phyloP scores from a whole-genome alignment of 2,797 vertebrate genomes.

The Serranus cabrilla region DNA sequence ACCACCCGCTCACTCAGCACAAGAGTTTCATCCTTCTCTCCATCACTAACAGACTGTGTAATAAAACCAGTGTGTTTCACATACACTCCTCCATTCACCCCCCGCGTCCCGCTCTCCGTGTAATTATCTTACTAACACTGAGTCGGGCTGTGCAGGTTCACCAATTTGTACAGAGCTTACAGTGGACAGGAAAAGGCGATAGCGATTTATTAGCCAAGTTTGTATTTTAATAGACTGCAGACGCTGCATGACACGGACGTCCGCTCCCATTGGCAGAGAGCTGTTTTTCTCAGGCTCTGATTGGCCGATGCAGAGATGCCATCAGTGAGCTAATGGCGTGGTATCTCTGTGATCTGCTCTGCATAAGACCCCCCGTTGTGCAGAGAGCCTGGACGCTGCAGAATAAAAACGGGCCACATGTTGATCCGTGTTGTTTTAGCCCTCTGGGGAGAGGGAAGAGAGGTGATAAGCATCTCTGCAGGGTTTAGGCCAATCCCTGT shows the following conservation, averaged over 20 bases:
- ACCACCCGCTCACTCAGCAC: slow-evolving; percentile 56
- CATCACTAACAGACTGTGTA: slow-evolving; percentile 62
- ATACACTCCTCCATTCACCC: slow-evolving; percentile 14
- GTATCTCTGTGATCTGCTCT: slow-evolving; percentile 71
- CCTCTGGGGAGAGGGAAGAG: slow-evolving; percentile 76
- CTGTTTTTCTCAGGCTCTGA: slow-evolving; percentile 38
- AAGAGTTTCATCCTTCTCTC: slow-evolving; percentile 56
- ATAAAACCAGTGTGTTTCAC: slow-evolving; percentile 70
- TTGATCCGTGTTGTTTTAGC: slow-evolving; percentile 81
- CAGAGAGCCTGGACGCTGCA: slow-evolving; percentile 51
- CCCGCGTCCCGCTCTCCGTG: slow-evolving; percentile 12
- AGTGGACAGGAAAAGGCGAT: slow-evolving; percentile 63
- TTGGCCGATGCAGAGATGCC: slow-evolving; percentile 59
- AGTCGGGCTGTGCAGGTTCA: slow-evolving; percentile 57
- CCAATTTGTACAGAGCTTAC: slow-evolving; percentile 53
- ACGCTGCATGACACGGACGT: slow-evolving; percentile 48
- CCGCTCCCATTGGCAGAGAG: slow-evolving; percentile 45
- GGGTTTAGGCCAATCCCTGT: slow-evolving; percentile 66
- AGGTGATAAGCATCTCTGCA: slow-evolving; percentile 78
- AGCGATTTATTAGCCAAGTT: slow-evolving; percentile 66
- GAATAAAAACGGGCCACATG: slow-evolving; percentile 73
- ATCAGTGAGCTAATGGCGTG: slow-evolving; percentile 60
- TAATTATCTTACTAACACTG: slow-evolving; percentile 47
- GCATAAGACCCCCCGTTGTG: slow-evolving; percentile 68
- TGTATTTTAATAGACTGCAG: slow-evolving; percentile 74